A percentile compares a stretch with the other conserved stretches of the same genome.
phyloP scores from a whole-genome alignment of 2,113 vertebrate species.

The Polypterus bichir region DNA sequence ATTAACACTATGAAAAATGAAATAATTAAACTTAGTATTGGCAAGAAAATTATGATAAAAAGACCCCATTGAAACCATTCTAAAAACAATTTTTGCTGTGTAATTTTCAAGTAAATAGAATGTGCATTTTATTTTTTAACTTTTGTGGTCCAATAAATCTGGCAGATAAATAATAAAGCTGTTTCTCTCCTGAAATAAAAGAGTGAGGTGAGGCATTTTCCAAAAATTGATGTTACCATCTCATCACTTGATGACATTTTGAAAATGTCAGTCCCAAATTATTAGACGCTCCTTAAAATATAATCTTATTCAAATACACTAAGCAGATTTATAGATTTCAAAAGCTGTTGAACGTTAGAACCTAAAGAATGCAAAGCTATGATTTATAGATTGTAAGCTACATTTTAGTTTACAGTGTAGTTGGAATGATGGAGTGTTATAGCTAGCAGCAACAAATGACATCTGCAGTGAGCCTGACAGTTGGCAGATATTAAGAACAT shows the following conservation, averaged over 20 bases:
- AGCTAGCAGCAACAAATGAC: constrained; percentile 33
- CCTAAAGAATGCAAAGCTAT: constrained; percentile 30
- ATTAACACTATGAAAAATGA: too few relatives aligned
- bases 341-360: constrained; percentile 24
- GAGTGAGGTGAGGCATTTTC: too few relatives aligned
- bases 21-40: too few relatives aligned
- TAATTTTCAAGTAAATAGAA: too few relatives aligned
- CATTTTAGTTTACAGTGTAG: constrained; percentile 31
- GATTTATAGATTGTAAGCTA: constrained; percentile 10
- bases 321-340: constrained; percentile 24
- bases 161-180: too few relatives aligned
- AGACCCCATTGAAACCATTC: too few relatives aligned
- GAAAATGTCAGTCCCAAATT: constrained; percentile 17
- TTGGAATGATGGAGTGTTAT: constrained; percentile 30
- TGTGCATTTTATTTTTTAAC: too few relatives aligned
- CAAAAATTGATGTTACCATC: constrained; percentile 16
- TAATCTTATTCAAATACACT: constrained; percentile 26
- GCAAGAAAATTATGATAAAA: too few relatives aligned
- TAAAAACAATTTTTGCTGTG: too few relatives aligned
- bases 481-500: constrained; percentile 26
- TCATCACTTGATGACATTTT: constrained; percentile 9
- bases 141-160: too few relatives aligned
- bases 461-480: constrained; percentile 28
- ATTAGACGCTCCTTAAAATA: constrained; percentile 23
- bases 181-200: too few relatives aligned